Percentiles rank a stretch among this genome's conserved stretches.
Conservation (phyloP, 53 echinoderm and acorn worm species). For the Stichopus horrens region DNA sequence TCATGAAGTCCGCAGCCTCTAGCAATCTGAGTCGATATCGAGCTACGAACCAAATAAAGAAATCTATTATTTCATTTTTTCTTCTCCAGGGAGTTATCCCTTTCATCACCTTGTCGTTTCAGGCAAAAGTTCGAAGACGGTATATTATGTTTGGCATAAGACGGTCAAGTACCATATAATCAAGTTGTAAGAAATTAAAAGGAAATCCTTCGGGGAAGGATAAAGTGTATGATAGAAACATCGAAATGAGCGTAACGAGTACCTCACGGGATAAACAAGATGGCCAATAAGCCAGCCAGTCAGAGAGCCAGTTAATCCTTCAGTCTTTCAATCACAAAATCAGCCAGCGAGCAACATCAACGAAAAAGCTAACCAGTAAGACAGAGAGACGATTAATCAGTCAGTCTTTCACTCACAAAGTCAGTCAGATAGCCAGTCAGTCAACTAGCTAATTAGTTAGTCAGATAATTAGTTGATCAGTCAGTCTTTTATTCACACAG, state of each 20-base stretch:
- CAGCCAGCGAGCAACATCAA: too few relatives aligned
- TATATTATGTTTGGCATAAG: background rate
- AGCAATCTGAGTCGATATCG: background rate
- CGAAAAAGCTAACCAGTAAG: too few relatives aligned
- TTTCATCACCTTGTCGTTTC: constrained; percentile 7
- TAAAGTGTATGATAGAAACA: background rate
- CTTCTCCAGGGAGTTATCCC: background rate
- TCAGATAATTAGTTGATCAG: too few relatives aligned
- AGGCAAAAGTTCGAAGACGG: background rate
- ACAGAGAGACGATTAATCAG: too few relatives aligned
- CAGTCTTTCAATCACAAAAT: too few relatives aligned
- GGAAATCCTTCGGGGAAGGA: background rate
- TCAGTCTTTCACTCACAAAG: too few relatives aligned
- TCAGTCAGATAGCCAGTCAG: too few relatives aligned
- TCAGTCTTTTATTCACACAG: too few relatives aligned
- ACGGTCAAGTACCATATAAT: background rate
- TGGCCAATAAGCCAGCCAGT: too few relatives aligned
- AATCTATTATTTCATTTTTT: background rate
- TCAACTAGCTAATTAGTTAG: too few relatives aligned
- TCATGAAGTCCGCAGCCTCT: background rate
- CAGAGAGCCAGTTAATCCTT: too few relatives aligned
- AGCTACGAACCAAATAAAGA: background rate
- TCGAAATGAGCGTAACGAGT: background rate
- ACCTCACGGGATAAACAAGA: background rate
- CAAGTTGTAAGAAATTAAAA: background rate